Conservation (phyloP, 1,140 invertebrate genomes). For the Marisa cornuarietis region DNA sequence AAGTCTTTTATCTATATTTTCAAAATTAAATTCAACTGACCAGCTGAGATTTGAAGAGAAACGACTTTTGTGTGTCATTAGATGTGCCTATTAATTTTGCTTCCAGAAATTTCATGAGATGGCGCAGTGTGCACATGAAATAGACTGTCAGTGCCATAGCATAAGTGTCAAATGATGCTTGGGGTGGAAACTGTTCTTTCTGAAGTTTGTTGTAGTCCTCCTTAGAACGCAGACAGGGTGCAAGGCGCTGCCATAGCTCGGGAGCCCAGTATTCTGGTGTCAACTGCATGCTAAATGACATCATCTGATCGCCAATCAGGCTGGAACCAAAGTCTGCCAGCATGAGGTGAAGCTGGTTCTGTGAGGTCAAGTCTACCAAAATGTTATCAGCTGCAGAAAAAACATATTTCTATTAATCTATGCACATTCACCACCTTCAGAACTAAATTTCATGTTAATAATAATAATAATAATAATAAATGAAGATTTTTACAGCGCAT, state of each 20-base stretch:
- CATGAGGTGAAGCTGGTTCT: conserved; percentile 3
- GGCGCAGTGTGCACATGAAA: conserved; percentile 13
- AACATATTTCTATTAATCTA: not conserved
- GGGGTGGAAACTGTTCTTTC: not conserved
- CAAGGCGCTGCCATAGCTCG: conserved; percentile 13
- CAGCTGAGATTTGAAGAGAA: conserved; percentile 7
- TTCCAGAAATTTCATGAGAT: not conserved
- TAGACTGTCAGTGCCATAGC: conserved; percentile 12
- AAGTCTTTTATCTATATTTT: too few species aligned
- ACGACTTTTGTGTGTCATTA: not conserved
- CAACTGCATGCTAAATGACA: conserved; percentile 10
- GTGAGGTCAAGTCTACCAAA: not conserved
- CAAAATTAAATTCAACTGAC: not conserved
- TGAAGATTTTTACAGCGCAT: too few species aligned
- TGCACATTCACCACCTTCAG: not conserved
- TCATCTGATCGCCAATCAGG: not conserved
- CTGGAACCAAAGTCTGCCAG: conserved; percentile 17
- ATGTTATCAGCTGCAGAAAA: conserved; percentile 10
- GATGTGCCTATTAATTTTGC: not conserved
- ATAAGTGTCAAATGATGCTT: conserved; percentile 9
- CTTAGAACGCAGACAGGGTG: not conserved
- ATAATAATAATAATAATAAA: too few species aligned
- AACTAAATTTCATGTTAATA: too few species aligned
- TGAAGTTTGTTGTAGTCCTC: too few species aligned
- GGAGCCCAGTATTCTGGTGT: conserved; percentile 18